Conservation (phyloP, 1,140 invertebrate species). For the Brachionus koreanus region DNA sequence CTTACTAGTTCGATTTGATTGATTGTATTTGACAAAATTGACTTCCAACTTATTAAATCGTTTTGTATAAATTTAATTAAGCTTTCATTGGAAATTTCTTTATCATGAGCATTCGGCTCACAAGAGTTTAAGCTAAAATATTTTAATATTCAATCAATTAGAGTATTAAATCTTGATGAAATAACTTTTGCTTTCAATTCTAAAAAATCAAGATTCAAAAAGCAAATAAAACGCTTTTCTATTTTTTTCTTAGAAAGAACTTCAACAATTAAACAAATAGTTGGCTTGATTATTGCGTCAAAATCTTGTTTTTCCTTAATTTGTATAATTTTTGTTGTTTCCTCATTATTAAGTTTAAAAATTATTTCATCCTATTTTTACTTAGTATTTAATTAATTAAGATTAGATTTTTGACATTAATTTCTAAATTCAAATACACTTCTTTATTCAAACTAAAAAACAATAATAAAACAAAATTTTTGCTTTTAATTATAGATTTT, state of each 20-base stretch:
- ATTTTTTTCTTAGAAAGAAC: not conserved
- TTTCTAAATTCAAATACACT: no score
- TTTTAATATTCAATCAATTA: not conserved
- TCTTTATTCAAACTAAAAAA: no score
- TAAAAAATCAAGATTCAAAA: not conserved
- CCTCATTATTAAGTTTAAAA: not conserved
- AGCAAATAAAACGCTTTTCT: not conserved
- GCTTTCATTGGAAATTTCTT: not conserved
- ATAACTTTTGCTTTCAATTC: not conserved
- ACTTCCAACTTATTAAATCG: conserved; percentile 24
- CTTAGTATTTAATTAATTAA: no score
- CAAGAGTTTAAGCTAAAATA: not conserved
- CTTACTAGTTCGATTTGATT: conserved; percentile 11
- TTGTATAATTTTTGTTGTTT: not conserved
- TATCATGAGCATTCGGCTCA: not conserved
- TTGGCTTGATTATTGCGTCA: not conserved
- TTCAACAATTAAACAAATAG: not conserved
- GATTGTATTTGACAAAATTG: conserved; percentile 32
- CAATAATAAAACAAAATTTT: no score
- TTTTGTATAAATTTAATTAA: conserved; percentile 23
- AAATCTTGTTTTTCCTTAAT: not conserved
- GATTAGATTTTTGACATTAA: no score
- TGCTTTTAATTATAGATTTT: no score
- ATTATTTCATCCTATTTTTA: not conserved
- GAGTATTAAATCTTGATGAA: not conserved